A percentile compares a stretch with the other conserved stretches of the same genome.
Conservation (phyloP, 2,888 invertebrate species). For the Odontomyia ornata region DNA sequence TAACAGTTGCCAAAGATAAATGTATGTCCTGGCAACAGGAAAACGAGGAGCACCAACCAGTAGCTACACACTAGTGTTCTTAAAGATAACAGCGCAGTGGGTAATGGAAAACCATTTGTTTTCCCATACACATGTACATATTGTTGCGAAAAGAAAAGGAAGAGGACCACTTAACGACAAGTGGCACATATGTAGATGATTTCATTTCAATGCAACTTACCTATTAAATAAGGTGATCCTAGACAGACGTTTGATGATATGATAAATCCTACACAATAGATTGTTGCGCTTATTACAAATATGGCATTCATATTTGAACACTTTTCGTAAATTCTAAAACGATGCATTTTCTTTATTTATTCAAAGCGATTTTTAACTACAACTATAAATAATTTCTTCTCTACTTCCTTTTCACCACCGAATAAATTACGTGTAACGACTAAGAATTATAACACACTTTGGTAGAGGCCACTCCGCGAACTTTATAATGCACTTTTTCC, state of each 20-base stretch:
- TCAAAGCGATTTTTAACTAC: conserved; percentile 7
- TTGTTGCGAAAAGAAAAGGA: background rate
- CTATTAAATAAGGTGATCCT: conserved; percentile 41
- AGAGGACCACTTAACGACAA: background rate
- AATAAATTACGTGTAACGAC: background rate
- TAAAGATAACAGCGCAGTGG: conserved; percentile 11
- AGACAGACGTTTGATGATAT: conserved; percentile 34
- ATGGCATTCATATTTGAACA: conserved; percentile 44
- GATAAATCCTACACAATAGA: conserved; percentile 37
- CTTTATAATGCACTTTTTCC: conserved; percentile 36
- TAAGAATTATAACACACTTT: conserved; percentile 19
- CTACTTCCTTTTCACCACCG: background rate
- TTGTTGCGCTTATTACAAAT: conserved; percentile 40
- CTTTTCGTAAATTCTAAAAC: conserved; percentile 29
- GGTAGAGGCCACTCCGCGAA: conserved; percentile 34
- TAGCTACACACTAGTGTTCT: background rate
- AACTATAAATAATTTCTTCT: conserved; percentile 14
- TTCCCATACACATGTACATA: background rate
- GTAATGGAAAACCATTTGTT: conserved; percentile 17
- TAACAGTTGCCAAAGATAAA: background rate
- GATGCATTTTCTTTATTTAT: background rate
- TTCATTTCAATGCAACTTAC: background rate
- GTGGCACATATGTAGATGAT: background rate
- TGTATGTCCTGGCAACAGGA: conserved; percentile 37
- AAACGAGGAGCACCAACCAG: too few relatives aligned